phyloP scores from a whole-genome alignment of 2,888 invertebrate genomes.

The Chaetoderma sp. region DNA sequence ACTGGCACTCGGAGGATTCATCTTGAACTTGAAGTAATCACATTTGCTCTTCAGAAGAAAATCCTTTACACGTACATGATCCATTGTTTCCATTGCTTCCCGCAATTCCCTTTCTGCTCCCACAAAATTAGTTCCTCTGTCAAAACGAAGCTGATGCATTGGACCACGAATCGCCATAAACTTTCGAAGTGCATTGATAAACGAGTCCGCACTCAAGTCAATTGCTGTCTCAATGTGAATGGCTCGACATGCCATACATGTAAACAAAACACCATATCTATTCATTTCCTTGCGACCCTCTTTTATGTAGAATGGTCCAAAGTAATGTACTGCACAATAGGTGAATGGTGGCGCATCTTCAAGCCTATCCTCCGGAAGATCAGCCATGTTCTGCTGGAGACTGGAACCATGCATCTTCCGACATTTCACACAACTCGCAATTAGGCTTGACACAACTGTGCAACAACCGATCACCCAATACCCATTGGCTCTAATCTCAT shows the following conservation, averaged over 20 bases:
- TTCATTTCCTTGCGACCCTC: slow-evolving; percentile 49
- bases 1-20: slow-evolving; percentile 42
- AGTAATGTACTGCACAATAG: slow-evolving; percentile 58
- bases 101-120: slow-evolving; percentile 33
- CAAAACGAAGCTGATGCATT: slow-evolving; percentile 28
- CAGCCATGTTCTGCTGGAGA: slow-evolving; percentile 54
- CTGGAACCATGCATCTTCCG: slow-evolving; percentile 36
- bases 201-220: slow-evolving; percentile 38
- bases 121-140: slow-evolving; percentile 38
- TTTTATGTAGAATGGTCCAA: slow-evolving; percentile 52
- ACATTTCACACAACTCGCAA: slow-evolving; percentile 55
- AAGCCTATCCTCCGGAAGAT: slow-evolving; percentile 56
- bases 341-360: slow-evolving; percentile 49
- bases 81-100: slow-evolving; percentile 17
- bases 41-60: slow-evolving; percentile 20
- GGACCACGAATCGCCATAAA: slow-evolving; percentile 38
- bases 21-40: slow-evolving; percentile 32
- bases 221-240: slow-evolving; percentile 49
- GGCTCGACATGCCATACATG: slow-evolving; percentile 54
- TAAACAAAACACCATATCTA: slow-evolving; percentile 57
- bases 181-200: slow-evolving; percentile 36
- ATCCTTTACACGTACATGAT: slow-evolving; percentile 12
- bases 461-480: slow-evolving; percentile 57
- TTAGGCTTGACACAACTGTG: slow-evolving; percentile 37
- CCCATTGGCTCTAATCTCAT: slow-evolving; percentile 35